A percentile compares a stretch with the other conserved stretches of the same genome.
phyloP scores from a whole-genome alignment of 30 jellyfish, hydroid and myxozoan genomes.

The Hydractinia echinata region DNA sequence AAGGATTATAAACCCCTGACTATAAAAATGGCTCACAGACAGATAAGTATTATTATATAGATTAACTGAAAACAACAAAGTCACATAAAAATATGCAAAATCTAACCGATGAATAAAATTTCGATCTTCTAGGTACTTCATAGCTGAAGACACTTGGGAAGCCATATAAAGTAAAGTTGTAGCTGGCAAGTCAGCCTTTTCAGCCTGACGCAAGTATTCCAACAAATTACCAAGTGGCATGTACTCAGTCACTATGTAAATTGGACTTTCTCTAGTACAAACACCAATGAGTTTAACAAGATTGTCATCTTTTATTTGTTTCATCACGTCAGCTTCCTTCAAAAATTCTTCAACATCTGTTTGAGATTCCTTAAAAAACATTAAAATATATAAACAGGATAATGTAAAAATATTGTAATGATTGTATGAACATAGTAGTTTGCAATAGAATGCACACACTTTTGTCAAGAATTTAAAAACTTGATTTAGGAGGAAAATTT shows the following conservation, averaged over 20 bases:
- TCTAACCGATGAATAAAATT: slow-evolving; percentile 79
- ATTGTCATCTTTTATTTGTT: slow-evolving; percentile 75
- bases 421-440: no score
- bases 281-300: slow-evolving; percentile 87
- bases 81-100: neutral
- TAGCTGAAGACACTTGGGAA: slow-evolving; percentile 95
- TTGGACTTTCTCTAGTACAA: slow-evolving; percentile 89
- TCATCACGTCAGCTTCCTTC: slow-evolving; percentile 95
- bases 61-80: neutral
- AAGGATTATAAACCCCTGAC: no score
- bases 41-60: no score
- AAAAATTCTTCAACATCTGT: slow-evolving; percentile 86
- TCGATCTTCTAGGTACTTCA: slow-evolving; percentile 68
- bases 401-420: no score
- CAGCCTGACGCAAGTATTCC: slow-evolving; percentile 80
- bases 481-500: no score
- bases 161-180: slow-evolving; percentile 95
- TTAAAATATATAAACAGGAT: neutral
- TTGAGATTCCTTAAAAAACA: slow-evolving; percentile 58
- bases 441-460: no score
- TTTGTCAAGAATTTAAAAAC: no score
- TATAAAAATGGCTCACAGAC: no score
- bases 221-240: slow-evolving; percentile 92
- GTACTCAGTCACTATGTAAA: slow-evolving; percentile 86
- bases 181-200: slow-evolving; percentile 87